Base-by-base conservation (phyloP, 35 echinoderm and acorn worm species). In the Acanthaster planci region DNA sequence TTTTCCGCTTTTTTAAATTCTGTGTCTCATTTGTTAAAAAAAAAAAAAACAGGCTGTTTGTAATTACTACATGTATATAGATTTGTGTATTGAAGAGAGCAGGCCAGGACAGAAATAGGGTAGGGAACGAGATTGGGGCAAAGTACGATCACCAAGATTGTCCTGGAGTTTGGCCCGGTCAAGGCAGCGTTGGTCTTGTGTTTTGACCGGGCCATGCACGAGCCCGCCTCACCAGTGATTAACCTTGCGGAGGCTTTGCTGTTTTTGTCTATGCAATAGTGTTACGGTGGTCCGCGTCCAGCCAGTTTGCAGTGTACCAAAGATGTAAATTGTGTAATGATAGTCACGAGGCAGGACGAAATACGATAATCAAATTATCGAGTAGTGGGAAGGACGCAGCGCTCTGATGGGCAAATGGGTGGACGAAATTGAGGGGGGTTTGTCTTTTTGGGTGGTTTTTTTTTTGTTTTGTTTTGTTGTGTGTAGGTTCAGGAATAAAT, bases 211-310 rank as follows among this genome's bases (percentile, higher is more conserved):
- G n/a, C n/a, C n/a, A n/a, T n/a, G n/a, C n/a, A n/a, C n/a, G n/a
- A n/a, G n/a, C n/a, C n/a, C n/a, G n/a, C n/a, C n/a, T n/a, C n/a
- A n/a, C 0, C 26, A 27, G 14, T 14, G 26, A 26, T 27, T 19
- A 72, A 72, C 2, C 64, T 72, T 72, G 64, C 64, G 14, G 64
- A 72, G 64, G 64, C 64, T 47, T 47, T 72, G 34, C 23, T 27
- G 19, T 14, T 72, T 26, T 72, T 72, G 64, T 72, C 64, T 72
- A 72, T 72, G 64, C 64, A 72, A 72, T 72, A 72, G 64, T 72
- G 64, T 72, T 72, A 72, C 34, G 7, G 27, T 22, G 16, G 34
- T 31, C 10, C 14, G 34, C 26, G 56, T 29, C 64, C 34, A 34
- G 64, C 34, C 10, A 72, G 30, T 5, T 26, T 34, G 64, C 64